These are phyloP conservation scores for Xiphophorus birchmanni DNA, from an alignment of 2,797 vertebrate genomes.

Conservation along the genomic window DNA sequence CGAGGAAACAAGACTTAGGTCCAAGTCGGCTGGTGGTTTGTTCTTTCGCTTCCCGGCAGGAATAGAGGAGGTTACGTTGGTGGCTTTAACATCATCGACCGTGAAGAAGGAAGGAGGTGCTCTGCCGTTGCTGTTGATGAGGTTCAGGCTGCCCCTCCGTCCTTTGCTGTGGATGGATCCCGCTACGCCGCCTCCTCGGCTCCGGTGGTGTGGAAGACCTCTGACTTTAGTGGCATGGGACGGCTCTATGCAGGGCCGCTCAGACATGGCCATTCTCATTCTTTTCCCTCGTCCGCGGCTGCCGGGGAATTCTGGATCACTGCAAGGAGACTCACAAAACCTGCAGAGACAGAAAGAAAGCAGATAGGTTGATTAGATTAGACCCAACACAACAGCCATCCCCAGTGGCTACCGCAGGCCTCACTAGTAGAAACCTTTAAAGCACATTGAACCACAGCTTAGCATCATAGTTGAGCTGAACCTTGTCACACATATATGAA, in stretches of 20 bases:
- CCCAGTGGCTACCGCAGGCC: slow-evolving; percentile 86
- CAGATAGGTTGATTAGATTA: neutral
- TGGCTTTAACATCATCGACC: slow-evolving; percentile 91
- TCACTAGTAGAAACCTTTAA: slow-evolving; percentile 92
- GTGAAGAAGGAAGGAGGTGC: slow-evolving; percentile 89
- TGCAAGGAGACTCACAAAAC: slow-evolving; percentile 97
- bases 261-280: slow-evolving; percentile 85
- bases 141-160: slow-evolving; percentile 91
- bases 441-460: slow-evolving; percentile 97
- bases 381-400: slow-evolving; percentile 86
- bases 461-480: slow-evolving; percentile 91
- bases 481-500: slow-evolving; percentile 70
- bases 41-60: slow-evolving; percentile 90
- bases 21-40: slow-evolving; percentile 91
- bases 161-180: slow-evolving; percentile 91
- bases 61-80: slow-evolving; percentile 75
- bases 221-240: slow-evolving; percentile 83
- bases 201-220: slow-evolving; percentile 91
- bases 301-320: slow-evolving; percentile 93
- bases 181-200: slow-evolving; percentile 82
- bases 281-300: slow-evolving; percentile 93
- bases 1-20: slow-evolving; percentile 90
- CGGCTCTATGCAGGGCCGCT: slow-evolving; percentile 84
- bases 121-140: slow-evolving; percentile 88
- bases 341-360: slow-evolving; percentile 69